Evolutionary conservation across 2,888 invertebrate genomes (phyloP).

Genomic region (Callinectes sapidus): DNA sequence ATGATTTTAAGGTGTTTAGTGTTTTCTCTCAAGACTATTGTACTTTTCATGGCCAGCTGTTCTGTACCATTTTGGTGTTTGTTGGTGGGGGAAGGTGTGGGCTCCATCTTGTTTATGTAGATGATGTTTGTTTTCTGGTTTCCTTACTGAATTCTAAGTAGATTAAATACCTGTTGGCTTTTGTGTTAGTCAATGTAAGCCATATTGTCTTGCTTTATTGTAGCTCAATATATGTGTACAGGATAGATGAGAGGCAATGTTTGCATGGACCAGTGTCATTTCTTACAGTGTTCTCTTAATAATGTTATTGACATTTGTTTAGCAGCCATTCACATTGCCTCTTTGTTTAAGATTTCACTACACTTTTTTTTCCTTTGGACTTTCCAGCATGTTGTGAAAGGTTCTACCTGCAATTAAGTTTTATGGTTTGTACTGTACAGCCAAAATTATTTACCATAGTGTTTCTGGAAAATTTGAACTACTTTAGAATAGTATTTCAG

Average conservation of each 20-base stretch:
- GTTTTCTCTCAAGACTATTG: background rate
- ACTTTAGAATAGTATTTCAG: background rate
- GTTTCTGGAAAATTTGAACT: conserved; percentile 18
- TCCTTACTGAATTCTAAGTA: background rate
- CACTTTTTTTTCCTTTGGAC: conserved; percentile 13
- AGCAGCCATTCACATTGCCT: conserved; percentile 1
- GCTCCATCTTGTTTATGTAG: background rate
- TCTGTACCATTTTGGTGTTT: background rate
- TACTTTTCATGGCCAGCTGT: background rate
- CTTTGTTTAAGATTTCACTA: conserved; percentile 27
- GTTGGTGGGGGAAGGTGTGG: background rate
- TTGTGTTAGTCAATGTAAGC: background rate
- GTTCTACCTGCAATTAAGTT: conserved; percentile 33
- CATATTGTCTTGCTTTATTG: background rate
- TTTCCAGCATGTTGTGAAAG: conserved; percentile 33
- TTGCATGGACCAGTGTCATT: conserved; percentile 5
- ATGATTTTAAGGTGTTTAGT: background rate
- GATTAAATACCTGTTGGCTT: background rate
- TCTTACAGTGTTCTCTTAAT: background rate
- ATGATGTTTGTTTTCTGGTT: background rate
- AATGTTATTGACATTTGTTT: background rate
- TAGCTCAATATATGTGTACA: background rate
- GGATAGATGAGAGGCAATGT: conserved; percentile 2
- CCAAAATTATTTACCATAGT: conserved; percentile 20
- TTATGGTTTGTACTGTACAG: conserved; percentile 37